Base-by-base conservation (phyloP, 2,888 invertebrate genomes). In the Graphium colonna region DNA sequence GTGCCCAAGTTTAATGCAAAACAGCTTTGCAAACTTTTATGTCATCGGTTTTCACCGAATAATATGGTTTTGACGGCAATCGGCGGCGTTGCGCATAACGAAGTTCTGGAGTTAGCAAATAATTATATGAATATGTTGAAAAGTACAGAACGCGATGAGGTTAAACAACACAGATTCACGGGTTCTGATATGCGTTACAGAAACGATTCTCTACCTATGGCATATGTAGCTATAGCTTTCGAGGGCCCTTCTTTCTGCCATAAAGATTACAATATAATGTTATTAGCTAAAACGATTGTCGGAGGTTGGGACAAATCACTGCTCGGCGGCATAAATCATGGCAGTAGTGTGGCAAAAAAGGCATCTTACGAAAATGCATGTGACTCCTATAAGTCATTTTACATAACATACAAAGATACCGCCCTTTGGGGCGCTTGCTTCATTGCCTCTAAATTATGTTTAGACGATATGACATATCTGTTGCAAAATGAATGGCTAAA, bases 381-480 rank as follows among this genome's bases (percentile, higher is more conserved):
- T 68, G 97, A 98, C 75, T 95, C 96, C 58, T 98, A 96, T 89
- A 96, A 97, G 82, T 94, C 97, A 15, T 98, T 99, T 84, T 97
- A 98, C 80, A 97, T 98, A 1, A 96, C 96, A 77, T 99, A 99
- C 87, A 97, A 97, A 75, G 99, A 99, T 74, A 98, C 98, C 10
- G 98, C 98, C 10, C 91, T 99, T 1, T 98, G 98, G 97, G 98
- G 98, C 9, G 91, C 96, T 31, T 96, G 97, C 74, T 97, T 94
- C 64, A 93, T 96, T 1, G 93, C 93, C 49, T 93, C 94, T 58
- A 92, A 92, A 4, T 67, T 94, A 68, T 89, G 92, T 58, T 86
- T 92, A 56, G 93, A 94, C 65, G 91, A 94, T 60, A 94, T 95
- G 93, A 71, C 95, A 33, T 92, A 79, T 71, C 91, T 93, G 59